A percentile compares a stretch with the other conserved stretches of the same genome.
These are phyloP conservation scores for Akabosia matsudoensis DNA, from an alignment of 1,140 invertebrate genomes.

Conservation along the genomic window DNA sequence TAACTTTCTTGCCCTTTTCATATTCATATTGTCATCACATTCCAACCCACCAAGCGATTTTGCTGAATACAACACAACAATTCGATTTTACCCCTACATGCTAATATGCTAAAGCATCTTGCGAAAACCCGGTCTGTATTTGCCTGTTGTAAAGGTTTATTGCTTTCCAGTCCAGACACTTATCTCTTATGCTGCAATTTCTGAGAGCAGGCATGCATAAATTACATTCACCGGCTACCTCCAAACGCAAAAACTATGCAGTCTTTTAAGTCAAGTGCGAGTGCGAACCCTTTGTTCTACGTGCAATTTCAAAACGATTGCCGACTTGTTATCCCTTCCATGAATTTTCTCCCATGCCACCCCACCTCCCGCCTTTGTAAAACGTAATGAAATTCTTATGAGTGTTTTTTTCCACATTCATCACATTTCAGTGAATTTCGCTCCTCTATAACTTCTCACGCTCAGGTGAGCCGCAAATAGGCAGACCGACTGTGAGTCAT, in stretches of 20 bases:
- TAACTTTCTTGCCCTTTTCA: no score
- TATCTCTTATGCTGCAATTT: slow-evolving; percentile 8
- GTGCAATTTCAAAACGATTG: no score
- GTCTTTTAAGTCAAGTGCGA: background rate
- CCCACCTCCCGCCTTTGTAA: background rate
- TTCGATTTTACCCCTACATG: no score
- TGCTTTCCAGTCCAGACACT: background rate
- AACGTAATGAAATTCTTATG: background rate
- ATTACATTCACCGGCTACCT: background rate
- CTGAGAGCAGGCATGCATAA: slow-evolving; percentile 13
- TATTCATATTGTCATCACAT: no score
- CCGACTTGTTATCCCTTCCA: background rate
- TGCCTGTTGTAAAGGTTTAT: background rate
- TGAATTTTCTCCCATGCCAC: background rate
- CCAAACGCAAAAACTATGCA: no score
- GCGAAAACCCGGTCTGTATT: background rate
- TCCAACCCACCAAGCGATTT: no score
- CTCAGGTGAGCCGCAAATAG: background rate
- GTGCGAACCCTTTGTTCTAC: no score
- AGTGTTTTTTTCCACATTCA: background rate
- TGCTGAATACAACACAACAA: no score
- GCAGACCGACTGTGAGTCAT: no score
- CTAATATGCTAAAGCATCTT: no score
- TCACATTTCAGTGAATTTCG: background rate
- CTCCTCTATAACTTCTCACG: background rate